A percentile compares a stretch with the other conserved stretches of the same genome.
Conservation (phyloP, 2,888 invertebrate species). For the Sussaba pulchella region DNA sequence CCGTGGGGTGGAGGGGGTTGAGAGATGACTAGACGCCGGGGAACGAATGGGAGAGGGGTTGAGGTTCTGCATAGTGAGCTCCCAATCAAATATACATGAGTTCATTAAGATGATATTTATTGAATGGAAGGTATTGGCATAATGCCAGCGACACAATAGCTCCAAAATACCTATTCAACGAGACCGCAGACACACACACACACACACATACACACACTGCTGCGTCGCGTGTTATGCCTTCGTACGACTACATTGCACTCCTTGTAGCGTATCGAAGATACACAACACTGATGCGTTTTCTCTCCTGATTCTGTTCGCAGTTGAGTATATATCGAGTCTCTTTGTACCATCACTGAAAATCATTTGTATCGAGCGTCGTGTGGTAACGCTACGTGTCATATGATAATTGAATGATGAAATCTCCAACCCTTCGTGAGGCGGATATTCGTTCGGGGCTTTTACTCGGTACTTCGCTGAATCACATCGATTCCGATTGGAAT, state of each 20-base stretch:
- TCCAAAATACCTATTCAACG: conserved; percentile 77
- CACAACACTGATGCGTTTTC: conserved; percentile 23
- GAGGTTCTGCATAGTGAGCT: conserved; percentile 55
- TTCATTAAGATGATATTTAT: conserved; percentile 80
- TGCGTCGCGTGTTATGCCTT: conserved; percentile 45
- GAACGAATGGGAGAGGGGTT: conserved; percentile 33
- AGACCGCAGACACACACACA: conserved; percentile 62
- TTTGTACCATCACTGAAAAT: conserved; percentile 40
- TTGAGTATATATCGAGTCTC: neutral
- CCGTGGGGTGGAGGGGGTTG: too few species aligned
- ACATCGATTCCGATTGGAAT: too few species aligned
- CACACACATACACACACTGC: too few species aligned
- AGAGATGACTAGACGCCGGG: conserved; percentile 42
- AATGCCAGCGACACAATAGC: conserved; percentile 78
- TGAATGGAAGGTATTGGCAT: conserved; percentile 79
- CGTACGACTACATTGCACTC: neutral
- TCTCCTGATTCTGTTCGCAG: conserved; percentile 30
- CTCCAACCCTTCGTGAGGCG: neutral
- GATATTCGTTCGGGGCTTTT: neutral
- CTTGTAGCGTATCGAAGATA: conserved; percentile 23
- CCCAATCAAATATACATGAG: conserved; percentile 80
- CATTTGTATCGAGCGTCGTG: conserved; percentile 20
- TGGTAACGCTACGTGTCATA: neutral
- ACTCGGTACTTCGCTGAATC: too few species aligned
- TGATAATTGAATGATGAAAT: neutral